Evolutionary conservation across 2,113 vertebrate genomes (phyloP).

Genomic region (Charadrius vociferus): DNA sequence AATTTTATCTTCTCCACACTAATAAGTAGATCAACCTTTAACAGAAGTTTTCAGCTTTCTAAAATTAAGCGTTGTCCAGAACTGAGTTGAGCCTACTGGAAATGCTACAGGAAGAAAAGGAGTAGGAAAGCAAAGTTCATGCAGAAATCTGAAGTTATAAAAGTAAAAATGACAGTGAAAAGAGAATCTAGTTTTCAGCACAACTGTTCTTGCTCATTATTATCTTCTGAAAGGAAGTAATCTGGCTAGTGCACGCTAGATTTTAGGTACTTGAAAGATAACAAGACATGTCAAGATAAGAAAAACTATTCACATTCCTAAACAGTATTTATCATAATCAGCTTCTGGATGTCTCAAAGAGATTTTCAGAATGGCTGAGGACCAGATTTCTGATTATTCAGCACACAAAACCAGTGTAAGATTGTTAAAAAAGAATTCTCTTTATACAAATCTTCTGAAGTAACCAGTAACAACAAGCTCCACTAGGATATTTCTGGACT

Average conservation of each 20-base stretch:
- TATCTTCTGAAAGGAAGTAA: not conserved
- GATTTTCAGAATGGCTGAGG: not conserved
- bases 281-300: not conserved
- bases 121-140: not conserved
- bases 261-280: not conserved
- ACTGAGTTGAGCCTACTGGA: not conserved
- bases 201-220: not conserved
- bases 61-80: not conserved
- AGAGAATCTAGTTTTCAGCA: not conserved
- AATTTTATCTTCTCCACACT: not conserved
- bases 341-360: not conserved
- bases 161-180: not conserved
- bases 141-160: not conserved
- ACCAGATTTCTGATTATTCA: not conserved
- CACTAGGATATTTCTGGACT: not conserved
- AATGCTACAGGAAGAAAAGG: not conserved
- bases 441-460: not conserved
- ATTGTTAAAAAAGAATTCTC: not conserved
- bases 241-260: not conserved
- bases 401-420: not conserved
- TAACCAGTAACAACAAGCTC: not conserved
- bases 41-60: not conserved
- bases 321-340: not conserved
- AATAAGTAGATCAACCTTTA: not conserved
- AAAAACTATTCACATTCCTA: not conserved